Base-by-base conservation (phyloP, 53 echinoderm and acorn worm species). In the Henricia sp. region DNA sequence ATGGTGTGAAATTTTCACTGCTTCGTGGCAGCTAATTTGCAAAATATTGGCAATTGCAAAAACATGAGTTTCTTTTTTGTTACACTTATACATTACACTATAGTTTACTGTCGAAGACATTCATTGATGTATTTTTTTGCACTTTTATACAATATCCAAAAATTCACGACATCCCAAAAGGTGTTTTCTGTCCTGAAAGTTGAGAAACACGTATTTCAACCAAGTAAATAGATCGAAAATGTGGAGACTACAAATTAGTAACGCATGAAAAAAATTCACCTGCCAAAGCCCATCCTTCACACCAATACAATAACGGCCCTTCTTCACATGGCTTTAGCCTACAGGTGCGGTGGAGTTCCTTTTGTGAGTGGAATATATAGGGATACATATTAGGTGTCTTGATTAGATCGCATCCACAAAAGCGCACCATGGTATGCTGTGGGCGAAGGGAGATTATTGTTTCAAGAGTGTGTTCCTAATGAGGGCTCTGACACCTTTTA, bases 401-500 rank as follows among this genome's bases (percentile, higher is more conserved):
- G 25, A 46, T 20, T 30, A 34, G 80, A 60, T 27, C 42, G 60
- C 53, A 57, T 77, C 60, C 59, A 60, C 77, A 62, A 77, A 56
- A 58, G 40, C 77, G 30, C 26, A 12, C 33, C 62, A 60, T 12
- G 14, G 9, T 20, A 34, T 4, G 44, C 37, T 67, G 43, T 0
- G 27, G 80, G 36, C 34, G 17, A 19, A 73, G 19, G 23, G n/a
- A 36, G 80, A 64, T 63, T 65, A 80, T 80, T 80, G 80, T 80
- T 80, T 80, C 80, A 80, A 80, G 63, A 80, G 63, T 30, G n/a
- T 57, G 6, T 1, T 57, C 80, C 42, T 80, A 50, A 80, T 58
- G 64, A 80, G 80, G 64, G 57, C 80, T 64, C 21, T 64, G 80
- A 80, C 80, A 80, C 80, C 80, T 80, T 80, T 80, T 10, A 48